These are phyloP conservation scores for Todiramphus chloris DNA, from an alignment of 2,113 vertebrate genomes.

Conservation along the genomic window DNA sequence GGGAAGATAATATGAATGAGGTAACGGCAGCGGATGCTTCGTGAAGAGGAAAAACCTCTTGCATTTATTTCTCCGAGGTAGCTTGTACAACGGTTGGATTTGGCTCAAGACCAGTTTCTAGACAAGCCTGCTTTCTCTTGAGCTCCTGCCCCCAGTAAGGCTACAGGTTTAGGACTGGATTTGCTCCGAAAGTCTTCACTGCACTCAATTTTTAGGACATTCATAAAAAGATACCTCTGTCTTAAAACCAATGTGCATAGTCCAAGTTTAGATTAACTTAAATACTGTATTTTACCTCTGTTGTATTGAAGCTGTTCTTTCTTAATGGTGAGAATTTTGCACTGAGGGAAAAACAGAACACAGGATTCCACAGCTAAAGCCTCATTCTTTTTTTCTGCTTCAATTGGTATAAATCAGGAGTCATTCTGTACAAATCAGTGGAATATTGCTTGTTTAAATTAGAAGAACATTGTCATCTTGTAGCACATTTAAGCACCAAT, in stretches of 20 bases:
- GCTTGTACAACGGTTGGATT: neutral
- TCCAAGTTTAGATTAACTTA: neutral
- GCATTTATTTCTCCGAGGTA: neutral
- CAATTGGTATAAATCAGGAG: neutral
- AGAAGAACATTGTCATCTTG: neutral
- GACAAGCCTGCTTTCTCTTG: neutral
- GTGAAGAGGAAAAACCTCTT: neutral
- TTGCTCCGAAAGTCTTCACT: neutral
- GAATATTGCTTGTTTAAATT: neutral
- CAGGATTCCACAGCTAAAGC: neutral
- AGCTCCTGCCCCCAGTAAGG: neutral
- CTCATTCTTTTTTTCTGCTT: neutral
- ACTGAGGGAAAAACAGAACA: neutral
- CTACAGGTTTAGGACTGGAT: neutral
- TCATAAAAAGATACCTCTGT: neutral
- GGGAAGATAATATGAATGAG: neutral
- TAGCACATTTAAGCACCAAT: neutral
- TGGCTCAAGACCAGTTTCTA: neutral
- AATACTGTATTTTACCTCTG: neutral
- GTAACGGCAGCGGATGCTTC: neutral
- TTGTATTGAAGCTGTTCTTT: neutral
- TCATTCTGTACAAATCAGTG: neutral
- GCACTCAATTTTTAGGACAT: neutral
- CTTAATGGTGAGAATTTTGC: neutral
- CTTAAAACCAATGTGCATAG: neutral